A percentile compares a stretch with the other conserved stretches of the same genome.
Evolutionary conservation across 2,113 vertebrate species (phyloP).

Genomic region (Albula goreensis): DNA sequence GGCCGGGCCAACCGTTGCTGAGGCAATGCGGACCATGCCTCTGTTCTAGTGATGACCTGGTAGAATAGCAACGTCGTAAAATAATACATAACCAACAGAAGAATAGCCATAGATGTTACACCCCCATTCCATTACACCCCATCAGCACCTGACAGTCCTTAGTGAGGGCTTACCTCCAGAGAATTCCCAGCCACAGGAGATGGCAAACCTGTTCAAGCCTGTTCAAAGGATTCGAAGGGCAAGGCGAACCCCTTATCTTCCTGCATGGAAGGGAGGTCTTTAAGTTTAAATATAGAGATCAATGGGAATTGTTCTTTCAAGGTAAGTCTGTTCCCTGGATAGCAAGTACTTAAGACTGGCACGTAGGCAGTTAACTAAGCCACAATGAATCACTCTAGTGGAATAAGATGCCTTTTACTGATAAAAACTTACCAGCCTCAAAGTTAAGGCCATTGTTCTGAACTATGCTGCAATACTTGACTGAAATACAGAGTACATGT

Average conservation of each 20-base stretch:
- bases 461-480: neutral
- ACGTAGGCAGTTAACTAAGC: neutral
- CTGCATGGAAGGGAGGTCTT: neutral
- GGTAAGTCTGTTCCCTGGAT: neutral
- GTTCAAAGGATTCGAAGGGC: neutral
- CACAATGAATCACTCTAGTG: neutral
- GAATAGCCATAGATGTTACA: too few species aligned
- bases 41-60: too few species aligned
- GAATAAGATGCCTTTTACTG: neutral
- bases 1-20: too few species aligned
- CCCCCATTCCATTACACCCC: too few species aligned
- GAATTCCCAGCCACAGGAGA: too few species aligned
- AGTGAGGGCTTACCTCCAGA: too few species aligned
- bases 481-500: neutral
- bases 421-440: neutral
- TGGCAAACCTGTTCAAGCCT: too few species aligned
- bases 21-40: too few species aligned
- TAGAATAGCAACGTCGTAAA: too few species aligned
- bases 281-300: slow-evolving; percentile 1
- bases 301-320: neutral
- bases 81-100: too few species aligned
- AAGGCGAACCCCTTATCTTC: neutral
- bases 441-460: neutral
- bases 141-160: too few species aligned
- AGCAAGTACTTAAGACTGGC: neutral